phyloP scores from a whole-genome alignment of 2,888 invertebrate species.

The Dynastes maya region DNA sequence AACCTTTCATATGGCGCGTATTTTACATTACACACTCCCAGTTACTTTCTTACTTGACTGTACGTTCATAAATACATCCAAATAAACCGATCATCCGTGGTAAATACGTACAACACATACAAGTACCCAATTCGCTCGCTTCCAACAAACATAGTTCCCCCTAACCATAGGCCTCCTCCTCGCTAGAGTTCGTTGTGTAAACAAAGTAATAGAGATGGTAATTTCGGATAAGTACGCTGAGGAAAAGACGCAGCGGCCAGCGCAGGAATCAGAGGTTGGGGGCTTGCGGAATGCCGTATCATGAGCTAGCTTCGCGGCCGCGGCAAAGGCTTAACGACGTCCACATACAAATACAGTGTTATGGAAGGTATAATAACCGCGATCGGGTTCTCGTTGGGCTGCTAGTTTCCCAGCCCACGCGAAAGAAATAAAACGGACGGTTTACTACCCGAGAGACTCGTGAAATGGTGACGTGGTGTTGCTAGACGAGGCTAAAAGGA shows the following conservation, averaged over 20 bases:
- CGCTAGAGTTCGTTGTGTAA: conserved; percentile 32
- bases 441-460: conserved; percentile 21
- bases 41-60: no score
- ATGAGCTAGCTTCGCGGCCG: no score
- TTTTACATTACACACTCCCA: no score
- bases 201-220: conserved; percentile 49
- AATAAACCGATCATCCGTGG: no score
- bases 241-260: no score
- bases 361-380: conserved; percentile 12
- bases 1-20: no score
- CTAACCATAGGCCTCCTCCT: conserved; percentile 17
- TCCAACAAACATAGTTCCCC: neutral
- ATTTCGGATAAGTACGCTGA: conserved; percentile 40
- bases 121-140: neutral
- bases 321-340: no score
- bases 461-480: neutral
- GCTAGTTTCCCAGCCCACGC: conserved; percentile 47
- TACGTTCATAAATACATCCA: no score
- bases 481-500: no score
- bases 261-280: neutral
- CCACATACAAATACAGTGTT: neutral
- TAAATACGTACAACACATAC: neutral
- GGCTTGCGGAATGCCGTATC: no score
- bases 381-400: conserved; percentile 21
- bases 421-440: conserved; percentile 44